phyloP scores from a whole-genome alignment of 92 coral and sea anemone species.

The Zoanthus solanderi region DNA sequence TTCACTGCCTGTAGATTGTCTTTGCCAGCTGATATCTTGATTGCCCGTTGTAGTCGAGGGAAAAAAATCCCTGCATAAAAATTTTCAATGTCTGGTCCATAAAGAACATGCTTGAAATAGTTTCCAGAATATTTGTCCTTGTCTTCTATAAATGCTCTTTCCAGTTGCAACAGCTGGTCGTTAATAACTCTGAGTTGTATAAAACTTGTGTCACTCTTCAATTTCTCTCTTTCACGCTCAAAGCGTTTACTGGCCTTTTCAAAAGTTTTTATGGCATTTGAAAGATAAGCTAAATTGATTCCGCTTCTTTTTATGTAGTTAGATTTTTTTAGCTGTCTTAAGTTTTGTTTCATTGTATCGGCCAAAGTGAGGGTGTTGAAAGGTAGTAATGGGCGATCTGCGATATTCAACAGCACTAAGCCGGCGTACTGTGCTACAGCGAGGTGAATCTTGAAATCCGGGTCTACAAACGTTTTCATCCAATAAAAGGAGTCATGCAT shows the following conservation, averaged over 20 bases:
- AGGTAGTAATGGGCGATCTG: slow-evolving; percentile 77
- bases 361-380: slow-evolving; percentile 76
- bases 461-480: slow-evolving; percentile 88
- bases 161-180: slow-evolving; percentile 81
- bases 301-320: slow-evolving; percentile 43
- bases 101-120: slow-evolving; percentile 74
- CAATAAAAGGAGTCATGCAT: slow-evolving; percentile 81
- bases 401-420: slow-evolving; percentile 70
- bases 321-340: slow-evolving; percentile 17
- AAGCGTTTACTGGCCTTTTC: slow-evolving; percentile 58
- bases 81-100: slow-evolving; percentile 64
- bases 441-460: slow-evolving; percentile 87
- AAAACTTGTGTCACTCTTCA: slow-evolving; percentile 53
- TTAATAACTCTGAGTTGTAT: slow-evolving; percentile 72
- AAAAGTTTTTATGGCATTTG: slow-evolving; percentile 67
- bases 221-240: slow-evolving; percentile 58
- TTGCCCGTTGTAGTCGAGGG: slow-evolving; percentile 65
- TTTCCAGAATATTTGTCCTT: slow-evolving; percentile 47
- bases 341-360: slow-evolving; percentile 41
- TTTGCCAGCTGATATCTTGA: slow-evolving; percentile 57
- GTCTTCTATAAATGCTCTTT: slow-evolving; percentile 81
- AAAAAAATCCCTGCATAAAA: slow-evolving; percentile 70
- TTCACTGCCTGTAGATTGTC: slow-evolving; percentile 69
- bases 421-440: slow-evolving; percentile 83
- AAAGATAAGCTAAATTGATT: slow-evolving; percentile 59